Conservation (phyloP, 2,797 vertebrate species). For the Rhinoraja longicauda region DNA sequence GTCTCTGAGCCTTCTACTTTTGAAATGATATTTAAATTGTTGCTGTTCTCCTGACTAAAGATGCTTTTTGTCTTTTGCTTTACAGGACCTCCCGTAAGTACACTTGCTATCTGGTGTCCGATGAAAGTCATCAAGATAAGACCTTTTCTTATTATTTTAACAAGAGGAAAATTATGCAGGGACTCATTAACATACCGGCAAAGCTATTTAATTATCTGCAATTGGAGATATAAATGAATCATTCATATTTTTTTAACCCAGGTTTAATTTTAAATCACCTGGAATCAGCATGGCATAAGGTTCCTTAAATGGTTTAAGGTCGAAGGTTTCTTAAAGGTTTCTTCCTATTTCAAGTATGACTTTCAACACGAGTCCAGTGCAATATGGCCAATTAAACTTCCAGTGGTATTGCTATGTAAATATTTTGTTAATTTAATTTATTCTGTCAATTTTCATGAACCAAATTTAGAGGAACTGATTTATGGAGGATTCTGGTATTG, state of each 20-base stretch:
- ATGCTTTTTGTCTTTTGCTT: constrained; percentile 46
- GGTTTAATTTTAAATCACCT: background rate
- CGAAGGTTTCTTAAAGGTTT: too few relatives aligned
- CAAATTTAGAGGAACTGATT: background rate
- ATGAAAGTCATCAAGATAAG: constrained; percentile 30
- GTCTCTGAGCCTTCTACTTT: background rate
- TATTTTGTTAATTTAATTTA: background rate
- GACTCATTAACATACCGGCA: background rate
- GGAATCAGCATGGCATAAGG: background rate
- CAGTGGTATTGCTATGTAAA: background rate
- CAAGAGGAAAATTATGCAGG: background rate
- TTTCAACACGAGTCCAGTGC: background rate
- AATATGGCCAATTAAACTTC: background rate
- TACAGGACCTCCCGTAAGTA: constrained; percentile 98
- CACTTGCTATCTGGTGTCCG: constrained; percentile 11
- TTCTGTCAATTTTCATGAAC: background rate
- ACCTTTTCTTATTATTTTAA: background rate
- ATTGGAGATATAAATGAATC: background rate
- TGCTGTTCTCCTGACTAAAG: background rate
- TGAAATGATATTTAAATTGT: constrained; percentile 3
- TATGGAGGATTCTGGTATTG: background rate
- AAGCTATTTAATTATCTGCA: background rate
- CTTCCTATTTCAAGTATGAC: background rate
- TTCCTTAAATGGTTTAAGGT: background rate
- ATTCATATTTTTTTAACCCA: background rate